Percentiles rank a stretch among this genome's conserved stretches.
These are phyloP conservation scores for Lethrus apterus DNA, from an alignment of 1,140 invertebrate genomes.

Conservation along the genomic window DNA sequence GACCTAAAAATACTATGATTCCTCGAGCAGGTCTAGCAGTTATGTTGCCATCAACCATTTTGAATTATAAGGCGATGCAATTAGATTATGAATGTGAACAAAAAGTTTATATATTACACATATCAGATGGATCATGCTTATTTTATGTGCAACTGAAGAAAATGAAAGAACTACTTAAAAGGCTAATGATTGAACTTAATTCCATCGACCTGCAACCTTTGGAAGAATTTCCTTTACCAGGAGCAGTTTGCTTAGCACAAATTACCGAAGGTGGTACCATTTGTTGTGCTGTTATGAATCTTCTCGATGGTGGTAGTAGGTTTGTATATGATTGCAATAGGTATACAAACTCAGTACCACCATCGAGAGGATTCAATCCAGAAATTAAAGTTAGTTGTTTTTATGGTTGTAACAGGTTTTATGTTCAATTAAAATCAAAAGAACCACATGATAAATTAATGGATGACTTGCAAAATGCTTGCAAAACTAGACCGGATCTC, in stretches of 20 bases:
- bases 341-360: slow-evolving; percentile 43
- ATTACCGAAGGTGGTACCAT: slow-evolving; percentile 56
- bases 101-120: slow-evolving; percentile 61
- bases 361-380: slow-evolving; percentile 37
- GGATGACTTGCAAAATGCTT: slow-evolving; percentile 43
- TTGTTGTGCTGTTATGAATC: slow-evolving; percentile 62
- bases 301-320: slow-evolving; percentile 46
- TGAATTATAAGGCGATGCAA: slow-evolving; percentile 50
- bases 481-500: slow-evolving; percentile 39
- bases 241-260: slow-evolving; percentile 62
- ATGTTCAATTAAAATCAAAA: slow-evolving; percentile 57
- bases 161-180: slow-evolving; percentile 48
- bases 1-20: neutral
- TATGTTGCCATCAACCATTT: slow-evolving; percentile 23
- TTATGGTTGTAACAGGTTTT: slow-evolving; percentile 62
- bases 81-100: slow-evolving; percentile 51
- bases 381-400: slow-evolving; percentile 61
- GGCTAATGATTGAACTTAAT: slow-evolving; percentile 62
- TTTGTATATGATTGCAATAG: slow-evolving; percentile 32
- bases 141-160: slow-evolving; percentile 64
- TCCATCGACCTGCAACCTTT: slow-evolving; percentile 48
- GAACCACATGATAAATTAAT: slow-evolving; percentile 50
- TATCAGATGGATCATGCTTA: slow-evolving; percentile 64
- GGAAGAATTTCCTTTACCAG: slow-evolving; percentile 55
- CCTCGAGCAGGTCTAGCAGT: slow-evolving; percentile 2